Evolutionary conservation across 2,888 invertebrate genomes (phyloP), one percentile per base, ranked within the genome.

Genomic region (Sphaerophoria rueppellii): DNA sequence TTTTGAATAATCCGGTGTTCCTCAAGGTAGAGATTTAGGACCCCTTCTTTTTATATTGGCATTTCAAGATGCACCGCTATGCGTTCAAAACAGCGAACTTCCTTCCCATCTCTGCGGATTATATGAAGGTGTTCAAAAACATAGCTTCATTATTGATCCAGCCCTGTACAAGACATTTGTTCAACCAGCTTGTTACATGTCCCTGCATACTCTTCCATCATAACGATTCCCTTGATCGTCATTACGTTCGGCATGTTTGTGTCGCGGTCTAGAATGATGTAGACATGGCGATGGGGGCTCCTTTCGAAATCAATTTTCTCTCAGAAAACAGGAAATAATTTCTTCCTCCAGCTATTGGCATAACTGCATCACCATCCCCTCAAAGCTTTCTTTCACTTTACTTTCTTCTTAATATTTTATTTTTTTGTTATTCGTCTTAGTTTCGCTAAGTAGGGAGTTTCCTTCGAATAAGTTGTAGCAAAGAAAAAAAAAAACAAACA

Each of bases 271-370:
- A 37, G 24, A 37, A 0, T 7, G 6, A 43, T 50, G 24, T 24
- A 24, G 46, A n/a, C 11, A 12, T 50, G 24, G 40, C 24, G 4
- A 24, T 32, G 37, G 46, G 57, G 50, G 35, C 37, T 58, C 69
- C 40, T 63, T 76, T 75, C 37, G 43, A 80, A 83, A 80, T 83
- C 83, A 83, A 83, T 83, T 83, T 83, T 48, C 75, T 40, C 61
- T 14, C 37, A 32, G 7, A 55, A 83, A 83, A 72, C 72, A 67
- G 72, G 75, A 80, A 76, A 72, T 76, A 80, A 80, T 80, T 80
- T 61, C 72, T 72, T 61, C 79, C 74, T 71, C 48, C 43, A 24
- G 74, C 58, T 52, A 63, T 54, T 70, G 52, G 60, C 69, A 14
- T 43, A 40, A 40, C 6, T 61, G 71, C 57, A n/a, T 14, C 46